Evolutionary conservation across 2,888 invertebrate species (phyloP).

Genomic region (Noctuana brunneofusca): DNA sequence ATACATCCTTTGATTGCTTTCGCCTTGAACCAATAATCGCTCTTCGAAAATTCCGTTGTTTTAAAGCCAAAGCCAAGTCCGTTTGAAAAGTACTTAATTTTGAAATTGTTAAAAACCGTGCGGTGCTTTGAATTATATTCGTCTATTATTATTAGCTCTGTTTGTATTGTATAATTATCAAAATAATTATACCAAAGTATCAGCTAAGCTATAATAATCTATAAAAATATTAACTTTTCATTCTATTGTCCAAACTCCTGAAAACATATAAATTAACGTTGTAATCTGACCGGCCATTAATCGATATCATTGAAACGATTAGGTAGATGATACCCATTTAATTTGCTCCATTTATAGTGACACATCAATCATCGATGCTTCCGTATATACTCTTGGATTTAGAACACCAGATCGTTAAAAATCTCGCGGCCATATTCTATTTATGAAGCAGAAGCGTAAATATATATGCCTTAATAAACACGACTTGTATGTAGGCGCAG

Average conservation of each 20-base stretch:
- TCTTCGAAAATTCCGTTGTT: no score
- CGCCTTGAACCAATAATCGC: neutral
- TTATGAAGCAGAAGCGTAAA: constrained; percentile 2
- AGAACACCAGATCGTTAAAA: constrained; percentile 11
- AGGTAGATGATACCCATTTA: neutral
- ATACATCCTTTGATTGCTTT: neutral
- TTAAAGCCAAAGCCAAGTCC: no score
- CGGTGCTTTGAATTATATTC: no score
- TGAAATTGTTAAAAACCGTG: no score
- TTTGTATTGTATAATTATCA: no score
- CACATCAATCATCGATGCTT: constrained; percentile 30
- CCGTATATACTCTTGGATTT: constrained; percentile 13
- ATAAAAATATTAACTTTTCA: no score
- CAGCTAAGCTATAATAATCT: no score
- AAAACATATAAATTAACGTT: constrained; percentile 20
- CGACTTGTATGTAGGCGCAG: neutral
- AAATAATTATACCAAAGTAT: no score
- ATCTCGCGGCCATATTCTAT: constrained; percentile 12
- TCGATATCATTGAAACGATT: constrained; percentile 34
- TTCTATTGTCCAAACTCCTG: no score
- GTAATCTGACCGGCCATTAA: constrained; percentile 40
- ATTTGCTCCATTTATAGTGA: constrained; percentile 34
- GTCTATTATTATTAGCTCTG: no score
- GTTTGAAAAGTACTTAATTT: no score
- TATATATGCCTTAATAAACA: neutral